phyloP scores from a whole-genome alignment of 2,797 vertebrate species.

The Anguilla megastoma region DNA sequence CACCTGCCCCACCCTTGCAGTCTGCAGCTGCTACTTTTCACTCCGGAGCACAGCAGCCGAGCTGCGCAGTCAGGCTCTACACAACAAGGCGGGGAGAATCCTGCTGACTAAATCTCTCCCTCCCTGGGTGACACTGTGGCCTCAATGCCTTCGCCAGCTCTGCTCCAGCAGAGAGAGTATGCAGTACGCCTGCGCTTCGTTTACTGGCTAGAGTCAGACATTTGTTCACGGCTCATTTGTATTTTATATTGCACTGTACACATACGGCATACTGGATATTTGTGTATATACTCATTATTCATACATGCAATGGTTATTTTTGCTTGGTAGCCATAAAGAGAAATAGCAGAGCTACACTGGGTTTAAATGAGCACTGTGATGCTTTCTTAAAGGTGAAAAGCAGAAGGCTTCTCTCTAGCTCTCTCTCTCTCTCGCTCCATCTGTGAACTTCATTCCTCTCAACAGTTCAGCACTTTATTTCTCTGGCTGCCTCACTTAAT shows the following conservation, averaged over 20 bases:
- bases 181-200: not conserved
- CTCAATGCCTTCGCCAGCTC: not conserved
- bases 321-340: not conserved
- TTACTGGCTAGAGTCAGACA: not conserved
- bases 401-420: not conserved
- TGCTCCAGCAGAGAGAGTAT: not conserved
- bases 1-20: not conserved
- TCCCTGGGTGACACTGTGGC: not conserved
- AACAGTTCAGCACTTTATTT: not conserved
- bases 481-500: not conserved
- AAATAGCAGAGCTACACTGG: not conserved
- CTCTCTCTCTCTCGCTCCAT: not conserved
- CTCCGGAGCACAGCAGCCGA: not conserved
- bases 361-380: not conserved
- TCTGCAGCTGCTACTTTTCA: no score
- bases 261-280: not conserved
- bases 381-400: not conserved
- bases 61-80: not conserved
- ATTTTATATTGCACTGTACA: not conserved
- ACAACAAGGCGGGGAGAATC: not conserved
- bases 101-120: not conserved
- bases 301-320: conserved; percentile 2
- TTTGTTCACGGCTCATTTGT: not conserved
- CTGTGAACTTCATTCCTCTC: not conserved
- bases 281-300: not conserved